A percentile compares a stretch with the other conserved stretches of the same genome.
These are phyloP conservation scores for Syngnathus rostellatus DNA, from an alignment of 2,797 vertebrate genomes.

Conservation along the genomic window DNA sequence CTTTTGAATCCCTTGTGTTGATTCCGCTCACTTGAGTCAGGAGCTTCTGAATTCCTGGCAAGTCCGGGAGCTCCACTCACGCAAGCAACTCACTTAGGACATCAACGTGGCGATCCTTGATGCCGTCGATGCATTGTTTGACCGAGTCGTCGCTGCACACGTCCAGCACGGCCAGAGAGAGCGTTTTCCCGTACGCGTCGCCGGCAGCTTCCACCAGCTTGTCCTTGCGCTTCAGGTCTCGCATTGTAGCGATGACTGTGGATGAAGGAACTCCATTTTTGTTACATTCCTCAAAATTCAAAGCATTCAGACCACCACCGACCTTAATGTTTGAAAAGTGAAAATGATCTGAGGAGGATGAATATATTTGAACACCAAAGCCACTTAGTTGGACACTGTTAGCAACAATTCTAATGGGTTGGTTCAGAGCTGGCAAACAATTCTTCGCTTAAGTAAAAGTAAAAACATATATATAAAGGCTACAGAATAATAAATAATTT, in stretches of 20 bases:
- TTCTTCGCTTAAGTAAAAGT: too few species aligned
- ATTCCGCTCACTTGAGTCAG: too few species aligned
- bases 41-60: too few species aligned
- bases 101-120: conserved; percentile 69
- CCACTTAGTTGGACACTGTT: not conserved
- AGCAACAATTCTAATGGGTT: not conserved
- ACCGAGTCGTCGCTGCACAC: conserved; percentile 73
- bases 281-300: too few species aligned
- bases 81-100: conserved; percentile 59
- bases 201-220: conserved; percentile 67
- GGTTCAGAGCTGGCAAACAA: too few species aligned
- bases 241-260: conserved; percentile 69
- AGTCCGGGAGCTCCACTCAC: too few species aligned
- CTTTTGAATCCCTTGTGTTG: not conserved
- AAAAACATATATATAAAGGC: too few species aligned
- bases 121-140: conserved; percentile 65
- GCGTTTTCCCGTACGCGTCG: conserved; percentile 57
- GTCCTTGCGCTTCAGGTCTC: conserved; percentile 63
- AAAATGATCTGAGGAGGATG: not conserved
- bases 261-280: not conserved
- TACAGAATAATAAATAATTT: too few species aligned
- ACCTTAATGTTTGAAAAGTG: too few species aligned
- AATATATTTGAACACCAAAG: too few species aligned
- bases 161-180: conserved; percentile 61
- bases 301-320: not conserved